Base-by-base conservation (phyloP, 2,113 vertebrate genomes). In the Paradisaea rubra region DNA sequence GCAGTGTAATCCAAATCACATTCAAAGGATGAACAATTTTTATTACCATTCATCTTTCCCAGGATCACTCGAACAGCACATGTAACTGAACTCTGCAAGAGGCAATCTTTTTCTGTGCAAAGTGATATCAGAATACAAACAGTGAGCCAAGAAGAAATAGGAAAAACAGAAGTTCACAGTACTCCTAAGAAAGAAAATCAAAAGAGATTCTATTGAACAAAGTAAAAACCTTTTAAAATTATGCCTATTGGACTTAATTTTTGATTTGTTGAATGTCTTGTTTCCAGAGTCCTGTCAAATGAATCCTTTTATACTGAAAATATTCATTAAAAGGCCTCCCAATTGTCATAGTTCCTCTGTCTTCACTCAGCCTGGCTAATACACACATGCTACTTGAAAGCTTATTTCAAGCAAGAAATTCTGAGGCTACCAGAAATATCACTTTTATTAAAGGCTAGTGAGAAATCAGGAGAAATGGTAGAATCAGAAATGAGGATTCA, bases 1-100 rank as follows among this genome's bases (percentile, higher is more conserved):
- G 86, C 79, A 91, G 65, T 77, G 63, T 70, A 85, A 92, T 92
- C 84, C 88, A 91, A 95, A 93, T 92, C 73, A 76, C 9, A 5
- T 91, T 92, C 56, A 72, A 81, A 85, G 52, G 85, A 91, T 49
- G 63, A 72, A 52, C 56, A 52, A 82, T 88, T 88, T 91, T 91
- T 88, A 71, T 81, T 76, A 68, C 37, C 41, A 50, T 94, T 92
- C 74, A 37, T 82, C 76, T 83, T 80, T 92, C 73, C 88, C 87
- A 86, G 52, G 71, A 95, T 64, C 84, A 70, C 31, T 94, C 88
- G 47, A 94, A 83, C 66, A 86, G 52, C 11, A 1, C 49, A 49
- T 64, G 57, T 68, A 94, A 89, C 87, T 64, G 79, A 94, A 89
- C 74, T 63, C 77, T 89, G 53, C 66, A 88, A 53, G 52, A 94